Evolutionary conservation across 2,797 vertebrate species (phyloP).

Genomic region (Thripadectes ignobilis): DNA sequence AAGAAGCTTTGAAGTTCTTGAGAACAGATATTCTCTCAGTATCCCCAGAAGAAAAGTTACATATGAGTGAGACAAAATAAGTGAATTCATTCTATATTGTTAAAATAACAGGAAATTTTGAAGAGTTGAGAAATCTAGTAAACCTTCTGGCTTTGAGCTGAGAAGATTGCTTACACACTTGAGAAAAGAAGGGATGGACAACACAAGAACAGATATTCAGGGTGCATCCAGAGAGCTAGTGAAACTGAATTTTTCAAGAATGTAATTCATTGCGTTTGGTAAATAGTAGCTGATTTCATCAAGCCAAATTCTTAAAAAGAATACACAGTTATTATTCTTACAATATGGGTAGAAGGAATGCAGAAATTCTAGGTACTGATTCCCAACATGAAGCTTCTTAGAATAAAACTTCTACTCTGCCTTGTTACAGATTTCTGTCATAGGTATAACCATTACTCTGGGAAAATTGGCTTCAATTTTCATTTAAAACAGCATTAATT

Average conservation of each 20-base stretch:
- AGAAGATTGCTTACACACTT: background rate
- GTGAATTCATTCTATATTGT: background rate
- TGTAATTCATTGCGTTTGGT: background rate
- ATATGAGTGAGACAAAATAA: background rate
- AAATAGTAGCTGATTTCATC: background rate
- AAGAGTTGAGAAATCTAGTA: background rate
- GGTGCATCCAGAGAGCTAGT: conserved; percentile 59
- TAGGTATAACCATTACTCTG: background rate
- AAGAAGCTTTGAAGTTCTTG: background rate
- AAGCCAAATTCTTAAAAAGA: background rate
- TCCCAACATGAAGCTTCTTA: background rate
- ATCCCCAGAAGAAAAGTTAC: background rate
- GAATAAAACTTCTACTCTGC: background rate
- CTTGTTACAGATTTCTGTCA: background rate
- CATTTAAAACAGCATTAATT: background rate
- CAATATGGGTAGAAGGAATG: background rate
- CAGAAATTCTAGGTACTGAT: background rate
- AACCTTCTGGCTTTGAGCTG: background rate
- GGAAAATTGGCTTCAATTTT: background rate
- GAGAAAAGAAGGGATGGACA: background rate
- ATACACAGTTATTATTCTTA: background rate
- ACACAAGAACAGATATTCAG: conserved; percentile 26
- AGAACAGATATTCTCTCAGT: background rate
- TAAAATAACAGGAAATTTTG: background rate
- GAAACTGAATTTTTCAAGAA: background rate